phyloP scores from a whole-genome alignment of 2,888 invertebrate genomes.

The Cosmia pyralina region DNA sequence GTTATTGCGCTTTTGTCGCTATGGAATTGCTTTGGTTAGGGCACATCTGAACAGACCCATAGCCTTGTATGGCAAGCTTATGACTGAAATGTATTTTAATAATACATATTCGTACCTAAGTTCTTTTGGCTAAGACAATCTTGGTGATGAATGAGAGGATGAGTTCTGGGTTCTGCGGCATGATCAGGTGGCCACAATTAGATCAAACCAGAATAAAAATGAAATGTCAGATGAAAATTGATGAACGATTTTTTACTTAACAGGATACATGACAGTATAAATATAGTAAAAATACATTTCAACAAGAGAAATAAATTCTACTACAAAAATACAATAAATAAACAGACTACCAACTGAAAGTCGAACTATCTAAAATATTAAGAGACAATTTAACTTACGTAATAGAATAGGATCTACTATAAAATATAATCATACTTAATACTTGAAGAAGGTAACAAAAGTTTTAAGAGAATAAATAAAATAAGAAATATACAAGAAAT shows the following conservation, averaged over 20 bases:
- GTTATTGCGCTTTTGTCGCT: no score
- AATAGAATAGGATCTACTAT: neutral
- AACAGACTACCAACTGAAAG: constrained; percentile 12
- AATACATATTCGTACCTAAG: constrained; percentile 11
- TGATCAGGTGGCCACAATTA: neutral
- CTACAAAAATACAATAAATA: constrained; percentile 25
- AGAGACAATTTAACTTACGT: constrained; percentile 8
- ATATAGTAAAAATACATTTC: constrained; percentile 19
- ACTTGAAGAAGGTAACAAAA: constrained; percentile 30
- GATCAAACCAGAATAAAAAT: neutral
- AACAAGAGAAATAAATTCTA: constrained; percentile 6
- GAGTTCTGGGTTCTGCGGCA: constrained; percentile 7
- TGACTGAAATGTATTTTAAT: constrained; percentile 11
- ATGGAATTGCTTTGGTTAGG: neutral
- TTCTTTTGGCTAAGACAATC: constrained; percentile 40
- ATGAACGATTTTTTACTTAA: constrained; percentile 6
- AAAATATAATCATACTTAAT: constrained; percentile 32
- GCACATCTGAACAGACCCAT: neutral
- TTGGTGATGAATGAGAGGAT: constrained; percentile 21
- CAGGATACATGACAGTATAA: neutral
- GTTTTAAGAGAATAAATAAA: constrained; percentile 17
- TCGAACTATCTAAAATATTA: neutral
- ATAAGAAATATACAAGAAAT: neutral
- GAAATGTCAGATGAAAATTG: constrained; percentile 1
- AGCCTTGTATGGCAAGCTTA: constrained; percentile 27